A percentile compares a stretch with the other conserved stretches of the same genome.
These are phyloP conservation scores for Nibea coibor DNA, from an alignment of 2,113 vertebrate genomes.

Conservation along the genomic window DNA sequence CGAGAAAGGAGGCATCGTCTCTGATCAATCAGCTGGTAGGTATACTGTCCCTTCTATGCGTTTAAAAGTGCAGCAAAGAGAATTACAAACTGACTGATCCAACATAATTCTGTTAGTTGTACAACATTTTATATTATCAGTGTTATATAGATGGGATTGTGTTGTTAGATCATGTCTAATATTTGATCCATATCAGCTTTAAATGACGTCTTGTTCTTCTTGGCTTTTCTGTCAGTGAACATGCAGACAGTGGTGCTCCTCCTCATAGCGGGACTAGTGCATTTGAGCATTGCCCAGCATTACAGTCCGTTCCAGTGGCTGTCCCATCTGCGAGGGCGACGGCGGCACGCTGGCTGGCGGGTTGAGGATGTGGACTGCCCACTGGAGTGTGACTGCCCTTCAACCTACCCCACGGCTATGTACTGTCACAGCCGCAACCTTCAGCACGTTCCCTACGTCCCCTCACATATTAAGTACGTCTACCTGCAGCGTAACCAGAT, in stretches of 20 bases:
- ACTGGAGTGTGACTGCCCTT: conserved; percentile 93
- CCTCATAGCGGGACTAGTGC: conserved; percentile 60
- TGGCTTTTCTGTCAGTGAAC: conserved; percentile 41
- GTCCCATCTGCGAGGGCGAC: conserved; percentile 57
- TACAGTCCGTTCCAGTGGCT: conserved; percentile 69
- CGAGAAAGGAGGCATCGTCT: conserved; percentile 29
- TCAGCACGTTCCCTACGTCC: conserved; percentile 90
- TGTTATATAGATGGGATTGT: neutral
- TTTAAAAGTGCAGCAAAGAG: neutral
- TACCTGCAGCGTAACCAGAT: conserved; percentile 95
- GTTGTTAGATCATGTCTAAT: neutral
- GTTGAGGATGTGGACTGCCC: conserved; percentile 84
- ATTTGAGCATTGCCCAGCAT: conserved; percentile 57
- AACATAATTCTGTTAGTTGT: neutral
- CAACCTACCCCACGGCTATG: conserved; percentile 90
- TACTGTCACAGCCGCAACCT: conserved; percentile 93
- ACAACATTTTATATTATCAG: neutral
- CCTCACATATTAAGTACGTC: conserved; percentile 93
- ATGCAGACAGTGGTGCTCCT: conserved; percentile 65
- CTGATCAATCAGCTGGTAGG: conserved; percentile 55
- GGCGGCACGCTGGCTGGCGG: conserved; percentile 38
- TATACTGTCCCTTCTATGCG: conserved; percentile 22
- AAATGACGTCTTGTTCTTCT: neutral
- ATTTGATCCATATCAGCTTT: conserved; percentile 6
- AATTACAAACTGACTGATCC: neutral